phyloP scores from a whole-genome alignment of 2,797 vertebrate species.

The Coilia nasus region DNA sequence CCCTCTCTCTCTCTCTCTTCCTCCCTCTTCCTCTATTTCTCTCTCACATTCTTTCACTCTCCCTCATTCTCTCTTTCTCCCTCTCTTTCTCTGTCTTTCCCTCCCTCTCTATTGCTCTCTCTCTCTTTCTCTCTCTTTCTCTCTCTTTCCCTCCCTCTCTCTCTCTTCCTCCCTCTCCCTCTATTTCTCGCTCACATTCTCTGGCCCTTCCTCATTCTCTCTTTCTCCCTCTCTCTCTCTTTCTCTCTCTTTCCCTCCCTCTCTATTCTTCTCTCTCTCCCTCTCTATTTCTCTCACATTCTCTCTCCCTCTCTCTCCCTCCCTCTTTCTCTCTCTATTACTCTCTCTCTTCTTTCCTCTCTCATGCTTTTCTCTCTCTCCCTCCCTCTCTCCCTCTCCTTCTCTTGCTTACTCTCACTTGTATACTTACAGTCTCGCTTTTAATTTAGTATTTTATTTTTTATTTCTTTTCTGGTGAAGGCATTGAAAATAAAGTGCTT shows the following conservation, averaged over 20 bases:
- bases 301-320: too few species aligned
- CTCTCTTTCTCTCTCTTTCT: conserved; percentile 2
- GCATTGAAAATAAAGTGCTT: conserved; percentile 54
- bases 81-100: too few species aligned
- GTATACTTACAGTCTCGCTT: not conserved
- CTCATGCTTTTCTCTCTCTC: conserved; percentile 38
- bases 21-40: too few species aligned
- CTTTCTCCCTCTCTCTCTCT: too few species aligned
- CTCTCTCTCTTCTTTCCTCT: not conserved
- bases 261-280: too few species aligned
- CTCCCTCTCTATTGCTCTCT: too few species aligned
- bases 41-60: not conserved
- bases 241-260: too few species aligned
- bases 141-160: conserved; percentile 18
- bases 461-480: conserved; percentile 42
- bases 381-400: not conserved
- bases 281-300: too few species aligned
- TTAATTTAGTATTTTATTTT: not conserved
- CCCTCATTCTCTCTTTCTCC: conserved; percentile 36
- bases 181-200: not conserved
- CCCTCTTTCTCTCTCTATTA: conserved; percentile 1
- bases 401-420: not conserved
- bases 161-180: conserved; percentile 33
- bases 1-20: too few species aligned
- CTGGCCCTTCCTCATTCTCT: too few species aligned